A percentile compares a stretch with the other conserved stretches of the same genome.
These are phyloP conservation scores for Arizona elegans DNA, from an alignment of 2,113 vertebrate species.

Conservation along the genomic window DNA sequence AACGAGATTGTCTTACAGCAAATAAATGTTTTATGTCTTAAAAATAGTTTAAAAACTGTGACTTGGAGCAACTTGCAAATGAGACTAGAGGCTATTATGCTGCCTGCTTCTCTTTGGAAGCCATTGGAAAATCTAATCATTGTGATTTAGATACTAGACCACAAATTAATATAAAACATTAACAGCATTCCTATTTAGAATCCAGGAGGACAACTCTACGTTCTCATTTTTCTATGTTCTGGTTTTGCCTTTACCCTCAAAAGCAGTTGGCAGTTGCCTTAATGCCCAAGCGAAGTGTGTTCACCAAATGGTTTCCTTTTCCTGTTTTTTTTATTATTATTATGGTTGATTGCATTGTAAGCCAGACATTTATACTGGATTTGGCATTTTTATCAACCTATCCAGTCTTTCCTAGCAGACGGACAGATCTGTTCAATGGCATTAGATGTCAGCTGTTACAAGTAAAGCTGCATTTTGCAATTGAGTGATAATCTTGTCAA, in stretches of 20 bases:
- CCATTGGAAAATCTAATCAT: background rate
- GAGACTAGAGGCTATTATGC: background rate
- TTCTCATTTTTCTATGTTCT: background rate
- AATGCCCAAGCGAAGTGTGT: background rate
- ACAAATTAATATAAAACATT: background rate
- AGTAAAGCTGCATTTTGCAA: background rate
- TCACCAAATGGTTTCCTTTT: background rate
- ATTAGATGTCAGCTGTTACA: background rate
- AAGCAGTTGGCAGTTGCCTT: background rate
- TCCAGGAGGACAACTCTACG: background rate
- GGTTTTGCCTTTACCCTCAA: background rate
- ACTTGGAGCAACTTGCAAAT: background rate
- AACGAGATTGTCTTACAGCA: background rate
- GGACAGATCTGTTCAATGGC: background rate
- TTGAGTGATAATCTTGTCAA: background rate
- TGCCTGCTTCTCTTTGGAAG: background rate
- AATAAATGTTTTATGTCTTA: background rate
- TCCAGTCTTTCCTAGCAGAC: background rate
- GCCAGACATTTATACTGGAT: background rate
- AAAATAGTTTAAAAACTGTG: background rate
- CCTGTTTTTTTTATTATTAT: background rate
- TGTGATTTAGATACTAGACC: background rate
- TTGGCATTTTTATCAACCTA: background rate
- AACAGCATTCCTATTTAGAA: background rate
- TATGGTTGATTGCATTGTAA: background rate